Base-by-base conservation (phyloP, 2,797 vertebrate species). In the Chloroceryle inda region DNA sequence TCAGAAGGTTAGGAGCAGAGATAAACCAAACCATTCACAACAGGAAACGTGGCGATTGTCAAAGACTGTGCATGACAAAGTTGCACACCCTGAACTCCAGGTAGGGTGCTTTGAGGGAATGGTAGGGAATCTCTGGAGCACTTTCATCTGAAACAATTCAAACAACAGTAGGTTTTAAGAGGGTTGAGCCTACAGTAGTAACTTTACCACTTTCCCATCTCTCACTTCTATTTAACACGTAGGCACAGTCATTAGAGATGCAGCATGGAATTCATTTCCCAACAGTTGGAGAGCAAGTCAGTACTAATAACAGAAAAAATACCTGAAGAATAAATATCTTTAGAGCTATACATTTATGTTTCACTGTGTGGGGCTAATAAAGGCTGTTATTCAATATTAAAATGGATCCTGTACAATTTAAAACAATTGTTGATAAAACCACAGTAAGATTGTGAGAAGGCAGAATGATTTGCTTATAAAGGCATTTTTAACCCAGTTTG, bases 371-470 rank as follows among this genome's bases (percentile, higher is more conserved):
- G 61, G 45, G 85, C 42, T 75, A 94, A 92, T 16, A 14, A 88
- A 66, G 50, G 55, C 44, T 82, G 21, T 21, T 64, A 90, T 73
- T 74, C 33, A 79, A 76, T 45, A 61, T 35, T 35, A 78, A 91
- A 85, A 85, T 16, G 18, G 27, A 44, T 58, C 27, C 76, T 72
- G 62, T 18, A 63, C 53, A 66, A 69, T 63, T 80, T 86, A 75
- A 91, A 86, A 44, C 31, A 59, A 63, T 37, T 85, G 53, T 63
- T 88, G 89, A 82, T 82, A 94, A 92, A 92, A 88, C 29, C 44
- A 73, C 14, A 59, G 35, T 31, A 68, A 81, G 59, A 56, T 8
- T 71, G 33, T 27, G n/a, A 89, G 52, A 73, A 63, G 42, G 44
- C 11, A 90, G n/a, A 95, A 89, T 26, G 4, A 82, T 23, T 63